Evolutionary conservation across 2,113 vertebrate genomes (phyloP).

Genomic region (Atherinomorus stipes): DNA sequence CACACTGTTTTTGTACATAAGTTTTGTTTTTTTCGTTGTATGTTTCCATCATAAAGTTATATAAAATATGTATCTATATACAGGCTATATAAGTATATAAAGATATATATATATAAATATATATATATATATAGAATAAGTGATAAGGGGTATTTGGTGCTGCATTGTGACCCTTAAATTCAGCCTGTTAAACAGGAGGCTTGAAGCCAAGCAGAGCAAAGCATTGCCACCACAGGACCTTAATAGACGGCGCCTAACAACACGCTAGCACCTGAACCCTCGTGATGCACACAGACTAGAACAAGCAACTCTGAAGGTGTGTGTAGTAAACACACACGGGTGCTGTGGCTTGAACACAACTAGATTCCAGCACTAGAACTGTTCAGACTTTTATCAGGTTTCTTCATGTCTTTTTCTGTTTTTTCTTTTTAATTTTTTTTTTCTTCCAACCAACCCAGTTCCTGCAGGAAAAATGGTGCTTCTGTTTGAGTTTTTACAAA

Average conservation of each 20-base stretch:
- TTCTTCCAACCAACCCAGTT: slow-evolving; percentile 32
- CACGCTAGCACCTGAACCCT: slow-evolving; percentile 23
- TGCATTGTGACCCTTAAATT: slow-evolving; percentile 58
- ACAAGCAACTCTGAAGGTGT: slow-evolving; percentile 25
- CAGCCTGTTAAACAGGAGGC: slow-evolving; percentile 64
- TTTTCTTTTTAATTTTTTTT: not conserved
- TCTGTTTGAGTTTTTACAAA: slow-evolving; percentile 24
- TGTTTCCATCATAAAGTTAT: slow-evolving; percentile 58
- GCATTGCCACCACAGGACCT: slow-evolving; percentile 46
- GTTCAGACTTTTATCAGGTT: slow-evolving; percentile 47
- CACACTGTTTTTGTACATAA: slow-evolving; percentile 76
- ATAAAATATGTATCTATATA: slow-evolving; percentile 71
- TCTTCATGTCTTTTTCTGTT: slow-evolving; percentile 9
- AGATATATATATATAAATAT: slow-evolving; percentile 48
- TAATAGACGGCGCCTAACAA: slow-evolving; percentile 36
- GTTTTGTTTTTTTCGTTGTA: slow-evolving; percentile 28
- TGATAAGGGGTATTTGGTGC: slow-evolving; percentile 59
- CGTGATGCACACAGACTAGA: slow-evolving; percentile 21
- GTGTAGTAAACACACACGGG: slow-evolving; percentile 25
- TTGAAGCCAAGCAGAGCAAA: slow-evolving; percentile 59
- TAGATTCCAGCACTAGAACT: slow-evolving; percentile 46
- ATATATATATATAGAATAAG: slow-evolving; percentile 36
- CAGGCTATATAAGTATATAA: slow-evolving; percentile 59
- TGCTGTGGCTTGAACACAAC: slow-evolving; percentile 43
- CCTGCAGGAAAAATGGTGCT: slow-evolving; percentile 72